Percentiles rank a stretch among this genome's conserved stretches.
phyloP scores from a whole-genome alignment of 2,797 vertebrate genomes.

The Rhynchotus rufescens region DNA sequence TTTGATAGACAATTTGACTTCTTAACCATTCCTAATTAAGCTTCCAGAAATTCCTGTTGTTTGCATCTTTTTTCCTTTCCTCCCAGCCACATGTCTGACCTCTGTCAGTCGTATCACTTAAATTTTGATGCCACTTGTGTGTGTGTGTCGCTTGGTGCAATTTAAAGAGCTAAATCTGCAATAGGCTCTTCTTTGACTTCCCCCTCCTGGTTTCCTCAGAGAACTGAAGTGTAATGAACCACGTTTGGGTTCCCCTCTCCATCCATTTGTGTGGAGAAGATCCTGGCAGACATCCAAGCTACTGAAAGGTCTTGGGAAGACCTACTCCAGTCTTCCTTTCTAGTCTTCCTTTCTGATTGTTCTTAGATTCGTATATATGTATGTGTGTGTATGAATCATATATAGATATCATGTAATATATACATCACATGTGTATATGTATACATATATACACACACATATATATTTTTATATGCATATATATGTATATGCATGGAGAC shows the following conservation, averaged over 20 bases:
- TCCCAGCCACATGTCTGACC: background rate
- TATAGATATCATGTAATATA: too few species aligned
- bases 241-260: background rate
- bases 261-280: background rate
- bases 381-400: background rate
- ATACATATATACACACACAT: too few species aligned
- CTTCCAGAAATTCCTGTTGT: background rate
- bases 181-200: background rate
- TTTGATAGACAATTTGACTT: background rate
- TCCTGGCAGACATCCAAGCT: background rate
- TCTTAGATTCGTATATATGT: background rate
- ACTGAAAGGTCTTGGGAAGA: background rate
- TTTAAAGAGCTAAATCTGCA: background rate
- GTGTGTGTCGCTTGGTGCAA: background rate
- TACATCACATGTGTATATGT: too few species aligned
- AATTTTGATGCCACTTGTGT: background rate
- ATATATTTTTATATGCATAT: background rate
- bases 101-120: background rate
- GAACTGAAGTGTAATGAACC: background rate
- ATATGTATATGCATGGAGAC: background rate
- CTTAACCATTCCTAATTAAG: background rate
- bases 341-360: background rate
- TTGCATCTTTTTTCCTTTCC: background rate
- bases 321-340: background rate
- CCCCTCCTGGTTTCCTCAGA: background rate